These are phyloP conservation scores for Chiropotes sagulatus DNA, from an alignment of 2,797 vertebrate genomes.

Conservation along the genomic window DNA sequence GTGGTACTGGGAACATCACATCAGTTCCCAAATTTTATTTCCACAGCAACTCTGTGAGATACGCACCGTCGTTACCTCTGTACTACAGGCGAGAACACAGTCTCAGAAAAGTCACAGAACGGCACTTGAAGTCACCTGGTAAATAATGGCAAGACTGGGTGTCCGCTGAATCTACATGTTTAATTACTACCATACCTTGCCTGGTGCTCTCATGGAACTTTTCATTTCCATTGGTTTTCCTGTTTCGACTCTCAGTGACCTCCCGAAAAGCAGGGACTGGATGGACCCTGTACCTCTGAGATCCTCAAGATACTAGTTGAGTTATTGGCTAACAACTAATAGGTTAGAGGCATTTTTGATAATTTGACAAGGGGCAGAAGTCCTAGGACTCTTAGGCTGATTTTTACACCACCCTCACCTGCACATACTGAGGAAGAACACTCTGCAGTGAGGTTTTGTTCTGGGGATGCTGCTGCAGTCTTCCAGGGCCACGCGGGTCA, in stretches of 20 bases:
- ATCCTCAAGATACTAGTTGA: neutral
- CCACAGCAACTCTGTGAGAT: neutral
- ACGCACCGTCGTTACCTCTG: neutral
- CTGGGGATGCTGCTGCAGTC: neutral
- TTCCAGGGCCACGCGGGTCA: fast-evolving
- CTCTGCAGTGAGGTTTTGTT: neutral
- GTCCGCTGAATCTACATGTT: neutral
- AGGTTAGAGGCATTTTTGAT: neutral
- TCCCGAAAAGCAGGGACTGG: neutral
- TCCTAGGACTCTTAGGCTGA: neutral
- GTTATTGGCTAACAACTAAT: neutral
- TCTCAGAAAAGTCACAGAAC: neutral
- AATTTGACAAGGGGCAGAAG: neutral
- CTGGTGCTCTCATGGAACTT: neutral
- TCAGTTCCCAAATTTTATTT: neutral
- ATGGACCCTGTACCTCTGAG: neutral
- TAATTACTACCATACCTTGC: neutral
- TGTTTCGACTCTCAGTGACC: neutral
- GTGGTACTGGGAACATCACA: neutral
- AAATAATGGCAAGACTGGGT: neutral
- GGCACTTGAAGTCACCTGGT: neutral
- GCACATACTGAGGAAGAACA: neutral
- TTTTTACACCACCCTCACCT: neutral
- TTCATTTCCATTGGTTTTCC: neutral
- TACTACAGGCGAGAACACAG: neutral